phyloP scores from a whole-genome alignment of 2,113 vertebrate genomes.

The Glareola pratincola region DNA sequence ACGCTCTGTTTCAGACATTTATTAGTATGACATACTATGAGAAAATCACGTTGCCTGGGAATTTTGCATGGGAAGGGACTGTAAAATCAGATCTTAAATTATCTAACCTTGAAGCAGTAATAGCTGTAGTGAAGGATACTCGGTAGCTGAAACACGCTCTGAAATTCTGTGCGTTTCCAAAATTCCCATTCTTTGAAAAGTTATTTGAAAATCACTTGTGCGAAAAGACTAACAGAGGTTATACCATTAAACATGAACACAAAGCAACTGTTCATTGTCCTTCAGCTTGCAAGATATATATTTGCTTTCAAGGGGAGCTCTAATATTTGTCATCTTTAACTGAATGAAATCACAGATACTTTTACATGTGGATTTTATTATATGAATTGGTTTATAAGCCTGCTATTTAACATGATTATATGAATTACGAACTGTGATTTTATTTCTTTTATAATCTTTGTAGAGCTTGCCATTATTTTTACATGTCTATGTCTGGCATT shows the following conservation, averaged over 20 bases:
- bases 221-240: slow-evolving; percentile 19
- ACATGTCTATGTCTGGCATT: slow-evolving; percentile 80
- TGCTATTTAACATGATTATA: slow-evolving; percentile 77
- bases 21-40: background rate
- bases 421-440: slow-evolving; percentile 82
- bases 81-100: background rate
- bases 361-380: slow-evolving; percentile 79
- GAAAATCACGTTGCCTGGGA: background rate
- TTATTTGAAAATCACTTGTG: background rate
- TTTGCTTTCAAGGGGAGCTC: slow-evolving; percentile 65
- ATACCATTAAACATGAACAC: slow-evolving; percentile 30
- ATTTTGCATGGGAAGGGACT: background rate
- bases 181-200: background rate
- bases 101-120: background rate
- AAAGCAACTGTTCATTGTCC: slow-evolving; percentile 39
- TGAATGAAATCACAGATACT: slow-evolving; percentile 66
- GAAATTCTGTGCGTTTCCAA: background rate
- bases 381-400: slow-evolving; percentile 68
- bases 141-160: background rate
- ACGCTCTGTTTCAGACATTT: background rate
- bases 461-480: slow-evolving; percentile 78
- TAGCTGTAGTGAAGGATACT: background rate
- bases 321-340: slow-evolving; percentile 72
- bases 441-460: slow-evolving; percentile 82
- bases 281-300: slow-evolving; percentile 48